Conservation (phyloP, 1,140 invertebrate species). For the Sitobion miscanthi region DNA sequence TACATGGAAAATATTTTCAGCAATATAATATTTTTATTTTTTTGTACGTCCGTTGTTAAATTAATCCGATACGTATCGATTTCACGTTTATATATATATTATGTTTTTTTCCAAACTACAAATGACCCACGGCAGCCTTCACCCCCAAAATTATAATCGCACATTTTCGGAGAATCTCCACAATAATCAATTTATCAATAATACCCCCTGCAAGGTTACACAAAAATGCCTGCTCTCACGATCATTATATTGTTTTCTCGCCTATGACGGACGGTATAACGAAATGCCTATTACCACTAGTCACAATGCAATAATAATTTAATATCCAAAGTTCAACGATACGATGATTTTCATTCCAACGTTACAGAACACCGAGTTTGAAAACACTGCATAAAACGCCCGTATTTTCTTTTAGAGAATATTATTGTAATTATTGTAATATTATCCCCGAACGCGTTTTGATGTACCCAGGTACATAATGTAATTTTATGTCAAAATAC, state of each 20-base stretch:
- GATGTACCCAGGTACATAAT: background rate
- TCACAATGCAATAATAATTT: too few species aligned
- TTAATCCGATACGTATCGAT: background rate
- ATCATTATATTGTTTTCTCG: background rate
- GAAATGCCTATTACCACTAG: background rate
- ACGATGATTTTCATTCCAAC: background rate
- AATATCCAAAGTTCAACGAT: background rate
- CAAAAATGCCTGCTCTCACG: background rate
- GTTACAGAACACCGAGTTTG: background rate
- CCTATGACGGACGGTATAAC: background rate
- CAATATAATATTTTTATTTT: background rate
- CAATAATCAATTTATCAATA: slow-evolving; percentile 11
- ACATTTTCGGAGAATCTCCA: background rate
- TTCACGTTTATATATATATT: background rate
- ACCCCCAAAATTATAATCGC: background rate
- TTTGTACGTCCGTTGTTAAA: background rate
- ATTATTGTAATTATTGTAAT: background rate
- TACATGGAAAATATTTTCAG: too few species aligned
- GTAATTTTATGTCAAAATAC: background rate
- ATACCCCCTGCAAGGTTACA: slow-evolving; percentile 2
- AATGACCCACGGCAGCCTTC: background rate
- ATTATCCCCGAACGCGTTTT: background rate
- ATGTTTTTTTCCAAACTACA: background rate
- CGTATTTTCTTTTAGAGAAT: background rate
- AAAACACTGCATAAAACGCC: background rate